Conservation (phyloP, 2,797 vertebrate genomes). For the Phoxinus dragarum region DNA sequence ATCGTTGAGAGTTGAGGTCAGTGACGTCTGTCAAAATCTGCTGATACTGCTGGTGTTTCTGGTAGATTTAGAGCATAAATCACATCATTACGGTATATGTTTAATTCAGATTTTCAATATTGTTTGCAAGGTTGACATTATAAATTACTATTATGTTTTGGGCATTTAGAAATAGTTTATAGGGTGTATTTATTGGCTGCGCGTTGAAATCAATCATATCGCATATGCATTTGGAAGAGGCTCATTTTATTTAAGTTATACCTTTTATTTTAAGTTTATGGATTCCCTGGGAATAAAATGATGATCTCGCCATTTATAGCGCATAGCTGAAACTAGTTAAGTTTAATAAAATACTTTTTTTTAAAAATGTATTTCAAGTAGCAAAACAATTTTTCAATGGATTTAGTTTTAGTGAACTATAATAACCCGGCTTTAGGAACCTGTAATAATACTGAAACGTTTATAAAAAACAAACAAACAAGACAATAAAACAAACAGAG, state of each 20-base stretch:
- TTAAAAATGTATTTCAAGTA: too few species aligned
- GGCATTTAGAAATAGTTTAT: background rate
- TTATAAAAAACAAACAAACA: background rate
- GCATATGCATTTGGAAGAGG: background rate
- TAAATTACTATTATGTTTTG: background rate
- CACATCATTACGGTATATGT: background rate
- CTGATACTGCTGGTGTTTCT: background rate
- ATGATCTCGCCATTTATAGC: background rate
- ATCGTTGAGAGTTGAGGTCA: background rate
- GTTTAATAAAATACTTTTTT: background rate
- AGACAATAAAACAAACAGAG: background rate
- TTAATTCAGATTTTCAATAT: background rate
- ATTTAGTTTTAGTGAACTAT: background rate
- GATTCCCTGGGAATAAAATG: background rate
- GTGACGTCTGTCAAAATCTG: conserved; percentile 1
- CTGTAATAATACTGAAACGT: background rate
- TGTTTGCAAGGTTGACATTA: background rate
- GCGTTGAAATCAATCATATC: background rate
- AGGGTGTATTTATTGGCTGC: background rate
- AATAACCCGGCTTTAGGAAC: background rate
- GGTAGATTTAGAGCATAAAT: background rate
- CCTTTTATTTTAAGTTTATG: background rate
- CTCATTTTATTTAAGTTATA: background rate
- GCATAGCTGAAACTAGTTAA: too few species aligned
- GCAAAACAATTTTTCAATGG: background rate